phyloP scores from a whole-genome alignment of 2,888 invertebrate species.

The Chrysotoxum bicinctum region DNA sequence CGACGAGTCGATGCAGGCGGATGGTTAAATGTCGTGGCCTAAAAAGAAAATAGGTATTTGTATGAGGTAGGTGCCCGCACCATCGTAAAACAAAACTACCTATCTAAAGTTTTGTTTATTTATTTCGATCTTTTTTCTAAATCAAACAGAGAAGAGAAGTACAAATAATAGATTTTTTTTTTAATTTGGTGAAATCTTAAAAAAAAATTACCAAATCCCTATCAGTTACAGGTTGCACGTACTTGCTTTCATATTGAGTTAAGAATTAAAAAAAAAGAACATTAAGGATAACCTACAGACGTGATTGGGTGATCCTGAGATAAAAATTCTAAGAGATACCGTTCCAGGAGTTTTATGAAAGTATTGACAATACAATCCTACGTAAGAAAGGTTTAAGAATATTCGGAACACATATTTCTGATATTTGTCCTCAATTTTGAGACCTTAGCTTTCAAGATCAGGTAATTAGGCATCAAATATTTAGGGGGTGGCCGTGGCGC shows the following conservation, averaged over 20 bases:
- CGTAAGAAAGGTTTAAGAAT: too few relatives aligned
- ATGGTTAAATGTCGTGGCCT: slow-evolving; percentile 63
- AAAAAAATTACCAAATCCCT: not conserved
- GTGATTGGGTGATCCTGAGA: too few relatives aligned
- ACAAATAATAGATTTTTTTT: not conserved
- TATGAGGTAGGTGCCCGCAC: slow-evolving; percentile 13
- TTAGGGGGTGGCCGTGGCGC: too few relatives aligned
- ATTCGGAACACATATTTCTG: too few relatives aligned
- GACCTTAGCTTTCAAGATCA: too few relatives aligned
- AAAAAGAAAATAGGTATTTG: slow-evolving; percentile 39
- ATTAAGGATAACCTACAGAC: not conserved
- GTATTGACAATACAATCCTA: too few relatives aligned
- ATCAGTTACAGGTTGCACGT: not conserved
- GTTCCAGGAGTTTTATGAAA: too few relatives aligned
- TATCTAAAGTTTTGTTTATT: slow-evolving; percentile 52
- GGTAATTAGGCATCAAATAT: too few relatives aligned
- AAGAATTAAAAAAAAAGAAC: too few relatives aligned
- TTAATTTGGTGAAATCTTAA: not conserved
- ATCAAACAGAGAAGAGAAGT: slow-evolving; percentile 5
- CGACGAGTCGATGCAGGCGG: slow-evolving; percentile 22
- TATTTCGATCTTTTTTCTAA: slow-evolving; percentile 10
- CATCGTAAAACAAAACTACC: slow-evolving; percentile 46
- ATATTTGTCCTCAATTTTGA: too few relatives aligned
- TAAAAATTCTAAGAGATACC: too few relatives aligned
- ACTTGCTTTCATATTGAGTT: not conserved